Base-by-base conservation (phyloP, 2,797 vertebrate species). In the Aeoliscus strigatus region DNA sequence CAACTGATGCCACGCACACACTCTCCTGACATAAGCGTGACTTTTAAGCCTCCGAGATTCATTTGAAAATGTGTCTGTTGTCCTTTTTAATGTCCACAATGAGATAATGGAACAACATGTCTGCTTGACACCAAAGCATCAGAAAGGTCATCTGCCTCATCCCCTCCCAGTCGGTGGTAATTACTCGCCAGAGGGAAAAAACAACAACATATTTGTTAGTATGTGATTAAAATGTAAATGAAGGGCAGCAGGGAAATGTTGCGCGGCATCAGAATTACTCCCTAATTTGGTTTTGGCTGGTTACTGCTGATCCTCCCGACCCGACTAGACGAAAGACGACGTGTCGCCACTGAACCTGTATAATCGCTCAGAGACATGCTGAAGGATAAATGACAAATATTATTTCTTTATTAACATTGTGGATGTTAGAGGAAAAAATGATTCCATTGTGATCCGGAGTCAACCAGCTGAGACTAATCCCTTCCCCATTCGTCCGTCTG, bases 51-150 rank as follows among this genome's bases (percentile, higher is more conserved):
- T 59, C 64, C 70, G 39, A 70, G 69, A 77, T 69, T 75, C 63
- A 64, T 75, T 77, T 77, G 65, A 43, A 66, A 71, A 77, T 66
- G 55, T 55, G 50, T 34, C 62, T 25, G 31, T 21, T 35, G 55
- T 37, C 62, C 76, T 57, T 45, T 74, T 51, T 70, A 52, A 70
- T 47, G 41, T 66, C 67, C 51, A 34, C 54, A 48, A 27, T 60
- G 52, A 74, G 57, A 81, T 78, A 67, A 77, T 32, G 60, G 70
- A 66, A 71, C n/a, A 75, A 53, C 54, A 60, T 57, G 70, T 70
- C 51, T 26, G 39, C 21, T 49, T 66, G 75, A 70, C 48, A 51
- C 57, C 41, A 56, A 37, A 54, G 28, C 31, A 35, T 10, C 16
- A 5, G 17, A 24, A 61, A 71, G 65, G 67, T 70, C 60, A 32